Evolutionary conservation across 2,113 vertebrate genomes (phyloP).

Genomic region (Lethenteron reissneri): DNA sequence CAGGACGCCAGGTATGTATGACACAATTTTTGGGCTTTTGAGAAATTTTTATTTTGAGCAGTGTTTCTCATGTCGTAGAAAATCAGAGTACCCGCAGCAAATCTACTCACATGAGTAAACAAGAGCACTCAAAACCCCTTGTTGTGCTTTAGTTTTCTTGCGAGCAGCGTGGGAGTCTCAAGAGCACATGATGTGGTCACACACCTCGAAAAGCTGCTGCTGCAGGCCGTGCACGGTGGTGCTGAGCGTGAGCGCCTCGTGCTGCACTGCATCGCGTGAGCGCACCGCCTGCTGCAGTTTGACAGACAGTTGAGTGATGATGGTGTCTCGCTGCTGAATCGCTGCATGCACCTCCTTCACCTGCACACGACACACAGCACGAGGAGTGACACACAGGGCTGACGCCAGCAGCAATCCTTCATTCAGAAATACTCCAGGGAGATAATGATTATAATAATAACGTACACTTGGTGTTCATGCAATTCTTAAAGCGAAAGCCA

Average conservation of each 20-base stretch:
- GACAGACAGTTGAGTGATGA: slow-evolving; percentile 83
- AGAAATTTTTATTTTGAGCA: too few relatives aligned
- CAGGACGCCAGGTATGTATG: too few relatives aligned
- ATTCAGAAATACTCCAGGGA: too few relatives aligned
- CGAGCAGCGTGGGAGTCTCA: too few relatives aligned
- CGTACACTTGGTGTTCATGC: too few relatives aligned
- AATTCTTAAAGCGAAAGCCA: too few relatives aligned
- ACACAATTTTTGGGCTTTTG: too few relatives aligned
- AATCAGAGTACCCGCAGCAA: background rate
- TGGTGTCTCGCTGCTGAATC: slow-evolving; percentile 74
- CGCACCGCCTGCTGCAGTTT: slow-evolving; percentile 74
- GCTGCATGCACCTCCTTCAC: slow-evolving; percentile 89
- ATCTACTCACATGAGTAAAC: background rate
- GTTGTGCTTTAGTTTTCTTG: background rate
- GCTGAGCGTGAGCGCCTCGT: slow-evolving; percentile 69
- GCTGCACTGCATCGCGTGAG: slow-evolving; percentile 80
- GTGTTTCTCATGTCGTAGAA: too few relatives aligned
- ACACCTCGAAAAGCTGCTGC: slow-evolving; percentile 84
- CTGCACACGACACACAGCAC: slow-evolving; percentile 18
- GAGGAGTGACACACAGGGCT: too few relatives aligned
- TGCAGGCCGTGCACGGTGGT: slow-evolving; percentile 82
- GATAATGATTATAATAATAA: too few relatives aligned
- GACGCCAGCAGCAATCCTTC: too few relatives aligned
- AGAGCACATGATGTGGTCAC: slow-evolving; percentile 7
- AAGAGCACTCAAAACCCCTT: background rate